These are phyloP conservation scores for Todiramphus chloris DNA, from an alignment of 2,113 vertebrate genomes.

Conservation along the genomic window DNA sequence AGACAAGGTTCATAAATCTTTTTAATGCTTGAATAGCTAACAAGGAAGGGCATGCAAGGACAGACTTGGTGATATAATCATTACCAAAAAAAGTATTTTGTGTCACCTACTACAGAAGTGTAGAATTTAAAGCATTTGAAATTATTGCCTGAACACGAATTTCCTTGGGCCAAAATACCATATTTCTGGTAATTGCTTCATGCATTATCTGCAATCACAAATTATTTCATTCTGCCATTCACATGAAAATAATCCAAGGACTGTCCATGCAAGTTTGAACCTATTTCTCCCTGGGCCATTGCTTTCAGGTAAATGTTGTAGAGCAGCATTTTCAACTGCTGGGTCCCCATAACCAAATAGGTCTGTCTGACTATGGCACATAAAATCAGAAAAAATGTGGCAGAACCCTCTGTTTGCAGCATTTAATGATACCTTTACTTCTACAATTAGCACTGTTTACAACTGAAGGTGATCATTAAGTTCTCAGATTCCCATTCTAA, in stretches of 20 bases:
- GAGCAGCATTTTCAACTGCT: background rate
- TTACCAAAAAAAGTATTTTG: constrained; percentile 49
- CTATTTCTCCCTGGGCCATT: background rate
- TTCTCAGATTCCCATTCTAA: background rate
- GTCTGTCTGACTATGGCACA: rapidly evolving
- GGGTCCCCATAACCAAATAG: background rate
- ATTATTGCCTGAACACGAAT: constrained; percentile 45
- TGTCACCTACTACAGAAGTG: constrained; percentile 38
- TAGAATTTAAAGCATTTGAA: constrained; percentile 59
- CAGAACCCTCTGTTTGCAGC: background rate
- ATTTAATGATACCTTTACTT: background rate
- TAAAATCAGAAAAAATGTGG: background rate
- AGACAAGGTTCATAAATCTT: constrained; percentile 44
- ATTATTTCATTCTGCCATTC: constrained; percentile 49
- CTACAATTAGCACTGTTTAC: background rate
- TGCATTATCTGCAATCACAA: constrained; percentile 48
- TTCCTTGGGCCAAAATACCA: constrained; percentile 55
- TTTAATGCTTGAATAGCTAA: constrained; percentile 24
- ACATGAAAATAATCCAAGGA: constrained; percentile 38
- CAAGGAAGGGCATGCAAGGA: constrained; percentile 60
- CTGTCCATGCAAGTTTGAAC: background rate
- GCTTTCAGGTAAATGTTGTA: background rate
- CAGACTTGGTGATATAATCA: constrained; percentile 43
- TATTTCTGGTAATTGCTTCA: constrained; percentile 48
- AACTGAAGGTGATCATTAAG: background rate